Base-by-base conservation (phyloP, 2,888 invertebrate genomes). In the Dorcus parallelipipedus region DNA sequence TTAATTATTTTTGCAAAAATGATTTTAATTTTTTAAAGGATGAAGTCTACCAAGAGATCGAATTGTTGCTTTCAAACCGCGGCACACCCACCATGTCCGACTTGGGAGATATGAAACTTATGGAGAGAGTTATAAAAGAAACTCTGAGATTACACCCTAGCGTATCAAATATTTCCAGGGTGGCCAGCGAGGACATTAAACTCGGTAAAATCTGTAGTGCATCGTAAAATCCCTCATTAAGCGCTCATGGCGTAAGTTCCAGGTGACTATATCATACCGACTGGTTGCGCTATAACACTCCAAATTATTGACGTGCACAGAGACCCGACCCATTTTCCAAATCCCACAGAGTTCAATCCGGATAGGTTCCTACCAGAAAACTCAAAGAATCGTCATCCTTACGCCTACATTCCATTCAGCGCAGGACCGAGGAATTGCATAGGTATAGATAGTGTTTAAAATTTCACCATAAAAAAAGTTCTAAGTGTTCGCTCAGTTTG, bases 81-180 rank as follows among this genome's bases (percentile, higher is more conserved):
- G 66, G 71, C 68, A n/a, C 80, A 0, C 80, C 82, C 2, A 81
- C 79, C 3, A 80, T 84, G 74, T 81, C 82, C 43, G 84, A 85
- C 62, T 73, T 89, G 9, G 74, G 83, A 59, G 80, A 83, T 55
- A 84, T 89, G 84, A 81, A 82, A 56, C 89, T 88, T 67, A 78
- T 89, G 61, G 89, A 89, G 64, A 83, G 84, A 64, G 87, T 86
- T 64, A 85, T 89, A 48, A 89, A 89, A 71, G 88, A 89, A 71
- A 80, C 86, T 0, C 69, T 89, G 52, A 76, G 88, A 49, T 72
- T 89, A 6, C 86, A 84, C 63, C 89, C 89, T 1, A 87, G 87
- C 64, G 87, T 88, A 2, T 86, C 85, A 38, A 82, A 86, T 66
- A 83, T 89, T 66, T 82, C 84, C 1, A 81, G 89, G 56, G 78